Base-by-base conservation (phyloP, 1,140 invertebrate species). In the Streblospio benedicti region DNA sequence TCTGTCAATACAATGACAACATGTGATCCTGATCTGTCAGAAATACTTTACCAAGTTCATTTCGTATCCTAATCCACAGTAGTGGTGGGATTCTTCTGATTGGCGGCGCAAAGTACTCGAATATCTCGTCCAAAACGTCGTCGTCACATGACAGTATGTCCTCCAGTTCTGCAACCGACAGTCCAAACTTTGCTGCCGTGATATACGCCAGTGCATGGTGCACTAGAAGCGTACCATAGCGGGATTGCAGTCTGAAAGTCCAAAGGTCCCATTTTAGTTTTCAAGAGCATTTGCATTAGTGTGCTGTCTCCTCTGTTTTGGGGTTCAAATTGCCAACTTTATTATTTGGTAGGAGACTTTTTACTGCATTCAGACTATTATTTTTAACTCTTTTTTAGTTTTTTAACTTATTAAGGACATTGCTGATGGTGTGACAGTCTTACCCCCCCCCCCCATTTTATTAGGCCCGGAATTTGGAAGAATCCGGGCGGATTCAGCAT, bases 61-160 rank as follows among this genome's bases (percentile, higher is more conserved):
- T 62, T 64, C 69, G 31, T 56, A 65, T 33, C 12, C 43, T 58
- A 31, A 44, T 43, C 33, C 41, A 63, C 43, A 63, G 51, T 3
- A 63, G 57, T 20, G 61, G 57, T 6, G 61, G 61, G 23, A 63
- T 59, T 31, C 61, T 41, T 16, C 45, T 47, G 32, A 54, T 35
- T 6, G 61, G 61, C 14, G 61, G 61, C 16, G 54, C 16, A 47
- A 50, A 60, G 31, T 59, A 57, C 23, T 57, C 33, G 50, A 59
- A 63, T 2, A 63, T 51, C 28, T 63, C 61, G 14, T 59, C 43
- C 49, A 63, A 31, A 14, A 63, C 57, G 4, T 50, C 57, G 50
- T 63, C 61, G 43, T 63, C 61, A 4, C 60, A 59, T n/a, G 43
- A 50, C 16, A 63, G 32, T 2, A 63, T 60, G 50, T 63, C 61